phyloP scores from a whole-genome alignment of 2,888 invertebrate species.

The Sabatieria punctata region DNA sequence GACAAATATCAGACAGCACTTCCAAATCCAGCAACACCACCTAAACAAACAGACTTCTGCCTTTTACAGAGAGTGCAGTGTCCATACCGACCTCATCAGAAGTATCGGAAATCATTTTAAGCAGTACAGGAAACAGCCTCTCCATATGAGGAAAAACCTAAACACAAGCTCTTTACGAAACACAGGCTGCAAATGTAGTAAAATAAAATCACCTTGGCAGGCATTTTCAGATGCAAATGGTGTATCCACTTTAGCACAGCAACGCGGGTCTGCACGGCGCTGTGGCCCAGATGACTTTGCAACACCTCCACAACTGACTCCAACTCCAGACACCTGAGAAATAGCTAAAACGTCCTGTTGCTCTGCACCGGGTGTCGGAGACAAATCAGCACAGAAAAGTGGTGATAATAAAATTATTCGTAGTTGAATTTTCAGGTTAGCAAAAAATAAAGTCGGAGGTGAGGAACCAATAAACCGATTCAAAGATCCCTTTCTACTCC shows the following conservation, averaged over 20 bases:
- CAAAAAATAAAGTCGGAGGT: too few species aligned
- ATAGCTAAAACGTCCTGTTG: too few species aligned
- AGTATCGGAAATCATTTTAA: slow-evolving; percentile 68
- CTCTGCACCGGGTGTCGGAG: slow-evolving; percentile 12
- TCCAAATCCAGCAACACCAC: slow-evolving; percentile 82
- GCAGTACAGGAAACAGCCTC: slow-evolving; percentile 47
- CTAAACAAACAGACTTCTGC: background rate
- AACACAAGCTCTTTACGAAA: too few species aligned
- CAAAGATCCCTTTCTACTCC: too few species aligned
- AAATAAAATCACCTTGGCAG: slow-evolving; percentile 47
- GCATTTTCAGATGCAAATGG: slow-evolving; percentile 70
- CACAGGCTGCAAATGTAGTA: background rate
- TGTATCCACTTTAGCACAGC: slow-evolving; percentile 87
- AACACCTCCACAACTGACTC: slow-evolving; percentile 62
- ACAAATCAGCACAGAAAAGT: background rate
- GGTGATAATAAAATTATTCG: background rate
- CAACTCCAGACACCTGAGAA: slow-evolving; percentile 33
- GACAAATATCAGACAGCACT: slow-evolving; percentile 47
- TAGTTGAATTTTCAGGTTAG: background rate
- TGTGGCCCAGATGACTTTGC: slow-evolving; percentile 61
- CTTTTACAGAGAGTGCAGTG: too few species aligned
- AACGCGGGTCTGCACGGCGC: slow-evolving; percentile 83
- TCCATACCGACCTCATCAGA: slow-evolving; percentile 56
- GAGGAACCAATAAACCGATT: too few species aligned
- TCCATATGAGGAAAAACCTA: slow-evolving; percentile 42